Base-by-base conservation (phyloP, 2,797 vertebrate species). In the Crocodylus rhombifer region DNA sequence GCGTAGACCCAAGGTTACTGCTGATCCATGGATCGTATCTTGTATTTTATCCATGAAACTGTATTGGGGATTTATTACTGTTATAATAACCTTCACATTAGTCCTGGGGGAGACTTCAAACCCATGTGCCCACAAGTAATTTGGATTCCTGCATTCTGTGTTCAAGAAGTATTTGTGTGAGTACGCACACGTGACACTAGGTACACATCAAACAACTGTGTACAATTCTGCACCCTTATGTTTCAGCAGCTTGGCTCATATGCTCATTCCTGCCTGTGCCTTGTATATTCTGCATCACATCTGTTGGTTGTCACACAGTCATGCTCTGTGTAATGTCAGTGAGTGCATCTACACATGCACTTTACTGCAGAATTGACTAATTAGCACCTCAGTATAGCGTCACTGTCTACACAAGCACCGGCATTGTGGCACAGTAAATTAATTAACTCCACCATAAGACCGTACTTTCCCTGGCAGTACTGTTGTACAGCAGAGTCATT, bases 1-100 rank as follows among this genome's bases (percentile, higher is more conserved):
- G 14, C 87, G 7, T 60, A 75, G 88, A 82, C 55, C 64, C 73
- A 90, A 80, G 77, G 56, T 75, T 91, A 28, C 33, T 69, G 11
- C 20, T 63, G 21, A 5, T 58, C 76, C 61, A 23, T 91, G 75
- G 28, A 51, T 14, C 88, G 91, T 23, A 23, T 82, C 26, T 8
- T 62, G 9, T 78, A 7, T 51, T 93, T 92, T 33, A 69, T 79
- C 26, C 2, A 0, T 26, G 28, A 36, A 20, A 73, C 10, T 82
- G n/a, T 78, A 56, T 6, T 60, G 30, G 82, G 4, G 9, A 7
- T 73, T 67, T 83, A 36, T 71, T 80, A 62, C 69, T 62, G 3
- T 6, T 10, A 51, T 73, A 89, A 76, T 60, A 74, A 84, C 62
- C 65, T 91, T 33, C 3, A 15, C 2, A 0, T 85, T 51, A 30